These are phyloP conservation scores for Lacanobia oleracea DNA, from an alignment of 2,888 invertebrate genomes.

Conservation along the genomic window DNA sequence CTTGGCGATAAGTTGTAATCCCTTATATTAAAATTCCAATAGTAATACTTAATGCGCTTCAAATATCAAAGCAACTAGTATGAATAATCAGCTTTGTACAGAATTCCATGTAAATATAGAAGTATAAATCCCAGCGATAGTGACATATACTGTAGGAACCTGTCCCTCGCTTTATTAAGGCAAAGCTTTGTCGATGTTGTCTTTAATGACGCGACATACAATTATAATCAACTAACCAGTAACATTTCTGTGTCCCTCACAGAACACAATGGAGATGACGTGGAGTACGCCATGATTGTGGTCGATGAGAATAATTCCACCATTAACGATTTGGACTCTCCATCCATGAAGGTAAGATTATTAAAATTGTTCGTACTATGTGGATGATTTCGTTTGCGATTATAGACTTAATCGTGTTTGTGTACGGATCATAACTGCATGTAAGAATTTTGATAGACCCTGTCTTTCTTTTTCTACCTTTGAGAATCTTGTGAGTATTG, in stretches of 20 bases:
- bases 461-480: constrained; percentile 43
- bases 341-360: constrained; percentile 95
- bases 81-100: constrained; percentile 50
- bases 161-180: constrained; percentile 81
- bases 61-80: constrained; percentile 28
- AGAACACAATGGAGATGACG: constrained; percentile 93
- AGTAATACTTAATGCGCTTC: constrained; percentile 27
- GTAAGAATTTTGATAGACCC: constrained; percentile 59
- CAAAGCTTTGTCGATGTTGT: constrained; percentile 86
- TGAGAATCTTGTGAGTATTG: constrained; percentile 51
- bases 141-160: constrained; percentile 59
- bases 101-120: constrained; percentile 58
- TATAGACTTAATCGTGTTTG: constrained; percentile 50
- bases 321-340: constrained; percentile 95
- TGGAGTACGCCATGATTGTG: constrained; percentile 97
- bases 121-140: constrained; percentile 48
- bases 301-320: constrained; percentile 97
- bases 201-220: constrained; percentile 30
- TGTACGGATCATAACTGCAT: constrained; percentile 66
- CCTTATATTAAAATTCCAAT: constrained; percentile 28
- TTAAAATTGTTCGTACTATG: constrained; percentile 16
- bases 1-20: constrained; percentile 23
- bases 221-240: constrained; percentile 37
- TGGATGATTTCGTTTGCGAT: constrained; percentile 39
- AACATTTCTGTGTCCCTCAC: constrained; percentile 68